Evolutionary conservation across 1,140 invertebrate species (phyloP).

Genomic region (Drosophila azteca): DNA sequence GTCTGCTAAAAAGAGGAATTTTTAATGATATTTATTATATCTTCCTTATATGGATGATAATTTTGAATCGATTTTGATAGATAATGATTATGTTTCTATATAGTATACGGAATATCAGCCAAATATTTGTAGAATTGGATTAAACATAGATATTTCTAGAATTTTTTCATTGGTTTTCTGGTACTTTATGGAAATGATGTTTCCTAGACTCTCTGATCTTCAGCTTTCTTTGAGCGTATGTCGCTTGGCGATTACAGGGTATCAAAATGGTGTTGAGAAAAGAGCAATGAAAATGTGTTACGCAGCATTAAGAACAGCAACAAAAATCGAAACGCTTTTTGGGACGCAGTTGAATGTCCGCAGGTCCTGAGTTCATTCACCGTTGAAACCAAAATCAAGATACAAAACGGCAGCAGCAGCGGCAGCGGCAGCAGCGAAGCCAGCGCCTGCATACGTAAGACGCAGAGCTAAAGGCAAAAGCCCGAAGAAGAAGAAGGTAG

Average conservation of each 20-base stretch:
- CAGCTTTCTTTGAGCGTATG: too few relatives aligned
- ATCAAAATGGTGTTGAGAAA: constrained; percentile 2
- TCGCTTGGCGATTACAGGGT: neutral
- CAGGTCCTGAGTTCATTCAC: constrained; percentile 81
- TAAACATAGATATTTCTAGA: too few relatives aligned
- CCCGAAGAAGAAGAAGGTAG: constrained; percentile 40
- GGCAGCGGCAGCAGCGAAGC: constrained; percentile 27
- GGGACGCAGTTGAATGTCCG: constrained; percentile 77
- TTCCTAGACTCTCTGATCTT: too few relatives aligned
- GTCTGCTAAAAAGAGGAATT: too few relatives aligned
- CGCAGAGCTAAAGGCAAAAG: constrained; percentile 31
- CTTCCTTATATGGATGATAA: too few relatives aligned
- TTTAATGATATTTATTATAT: too few relatives aligned
- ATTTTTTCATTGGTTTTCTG: too few relatives aligned
- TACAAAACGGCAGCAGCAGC: constrained; percentile 59
- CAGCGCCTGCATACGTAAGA: constrained; percentile 46
- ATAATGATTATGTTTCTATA: too few relatives aligned
- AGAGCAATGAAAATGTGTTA: constrained; percentile 59
- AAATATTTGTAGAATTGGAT: too few relatives aligned
- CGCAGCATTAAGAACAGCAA: constrained; percentile 52
- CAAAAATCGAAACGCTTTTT: constrained; percentile 63
- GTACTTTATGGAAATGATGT: too few relatives aligned
- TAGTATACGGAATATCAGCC: too few relatives aligned
- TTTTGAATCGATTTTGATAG: too few relatives aligned
- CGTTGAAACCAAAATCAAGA: constrained; percentile 82